Conservation (phyloP, 2,113 vertebrate genomes). For the Trochalopteron elliotii region DNA sequence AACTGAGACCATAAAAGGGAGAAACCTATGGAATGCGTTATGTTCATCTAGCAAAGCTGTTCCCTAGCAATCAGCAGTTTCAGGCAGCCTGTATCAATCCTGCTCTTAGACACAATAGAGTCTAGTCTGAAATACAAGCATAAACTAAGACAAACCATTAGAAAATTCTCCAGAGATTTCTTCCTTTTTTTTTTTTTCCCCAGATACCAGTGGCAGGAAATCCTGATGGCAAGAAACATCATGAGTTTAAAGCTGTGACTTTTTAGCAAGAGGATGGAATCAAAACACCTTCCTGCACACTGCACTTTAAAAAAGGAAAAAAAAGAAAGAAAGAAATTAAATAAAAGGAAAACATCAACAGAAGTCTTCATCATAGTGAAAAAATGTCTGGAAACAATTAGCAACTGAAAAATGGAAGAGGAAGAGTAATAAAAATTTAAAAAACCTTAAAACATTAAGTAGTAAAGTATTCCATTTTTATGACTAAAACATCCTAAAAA, state of each 20-base stretch:
- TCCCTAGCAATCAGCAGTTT: conserved; percentile 43
- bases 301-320: background rate
- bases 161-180: conserved; percentile 2
- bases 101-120: conserved; percentile 44
- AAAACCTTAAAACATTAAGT: background rate
- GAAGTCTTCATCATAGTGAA: background rate
- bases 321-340: background rate
- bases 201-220: conserved; percentile 4
- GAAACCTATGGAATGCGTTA: conserved; percentile 40
- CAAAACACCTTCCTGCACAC: background rate
- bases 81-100: background rate
- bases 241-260: background rate
- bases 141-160: conserved; percentile 38
- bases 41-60: conserved; percentile 44
- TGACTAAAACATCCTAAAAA: background rate
- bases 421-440: background rate
- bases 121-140: background rate
- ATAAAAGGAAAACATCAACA: background rate
- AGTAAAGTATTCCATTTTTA: background rate
- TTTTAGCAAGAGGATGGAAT: background rate
- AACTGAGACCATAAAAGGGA: conserved; percentile 59
- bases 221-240: background rate
- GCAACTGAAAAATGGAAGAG: background rate
- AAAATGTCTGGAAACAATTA: conserved; percentile 46
- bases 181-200: background rate